Evolutionary conservation across 2,888 invertebrate species (phyloP), one percentile per base, ranked within the genome.

Genomic region (Synanthedon andrenaeformis): DNA sequence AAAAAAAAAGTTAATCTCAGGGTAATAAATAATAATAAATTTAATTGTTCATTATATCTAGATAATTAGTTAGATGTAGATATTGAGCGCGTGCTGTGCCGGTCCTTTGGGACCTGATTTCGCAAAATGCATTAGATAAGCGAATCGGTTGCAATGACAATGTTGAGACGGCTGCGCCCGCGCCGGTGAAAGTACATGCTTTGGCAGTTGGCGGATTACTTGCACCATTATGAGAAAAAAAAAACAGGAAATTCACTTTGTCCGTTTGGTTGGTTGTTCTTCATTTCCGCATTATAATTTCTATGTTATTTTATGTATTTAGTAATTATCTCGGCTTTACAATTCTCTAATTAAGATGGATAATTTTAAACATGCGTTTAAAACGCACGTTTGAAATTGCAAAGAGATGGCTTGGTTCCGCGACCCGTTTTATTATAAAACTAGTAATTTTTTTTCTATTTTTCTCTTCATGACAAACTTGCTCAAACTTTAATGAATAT

Each of bases 71-170:
- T 23, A 66, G 66, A 58, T 55, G 59, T 61, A 59, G 60, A 59
- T 64, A 69, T 69, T 74, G 58, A 64, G 65, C 71, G 66, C 69
- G 66, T 72, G 74, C 70, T 67, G 66, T 65, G 45, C 51, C 65
- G 62, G 60, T 65, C 71, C 56, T 72, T 69, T 65, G 66, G 66
- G 66, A 19, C 66, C 65, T 61, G 70, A 72, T 82, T 82, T 82
- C 80, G 79, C 79, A 82, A 82, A 77, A 73, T 63, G 70, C 72
- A 74, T 81, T 82, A 82, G 79, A 80, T 78, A 83, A 83, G 76
- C 76, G 76, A 71, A 76, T 78, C 72, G 71, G 73, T 66, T 68
- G 72, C 74, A 76, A 72, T 76, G 76, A 79, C 78, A 82, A 80
- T 82, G 77, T 77, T 72, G 69, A 66, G 70, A 66, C 70, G 64